Evolutionary conservation across 1,140 invertebrate species (phyloP).

Genomic region (Hirudo medicinalis): DNA sequence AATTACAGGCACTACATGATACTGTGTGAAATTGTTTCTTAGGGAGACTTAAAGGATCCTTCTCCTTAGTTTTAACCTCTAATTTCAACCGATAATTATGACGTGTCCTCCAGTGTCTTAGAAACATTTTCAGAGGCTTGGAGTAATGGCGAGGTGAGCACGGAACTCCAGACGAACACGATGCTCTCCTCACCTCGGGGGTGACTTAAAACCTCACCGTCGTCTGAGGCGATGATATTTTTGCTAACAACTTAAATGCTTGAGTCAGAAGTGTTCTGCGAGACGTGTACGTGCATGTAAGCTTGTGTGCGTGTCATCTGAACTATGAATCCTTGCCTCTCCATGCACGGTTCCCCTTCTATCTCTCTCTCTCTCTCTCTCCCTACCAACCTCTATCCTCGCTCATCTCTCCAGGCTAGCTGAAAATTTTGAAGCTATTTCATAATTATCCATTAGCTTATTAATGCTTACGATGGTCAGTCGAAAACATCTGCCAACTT

Average conservation of each 20-base stretch:
- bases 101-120: too few species aligned
- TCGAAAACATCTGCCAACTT: not conserved
- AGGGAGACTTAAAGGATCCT: too few species aligned
- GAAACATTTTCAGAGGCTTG: too few species aligned
- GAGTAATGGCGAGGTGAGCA: too few species aligned
- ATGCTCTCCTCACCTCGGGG: too few species aligned
- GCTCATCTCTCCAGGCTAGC: not conserved
- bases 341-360: not conserved
- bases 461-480: not conserved
- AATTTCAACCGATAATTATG: too few species aligned
- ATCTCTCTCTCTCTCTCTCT: not conserved
- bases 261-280: not conserved
- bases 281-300: not conserved
- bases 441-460: too few species aligned
- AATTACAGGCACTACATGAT: too few species aligned
- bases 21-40: too few species aligned
- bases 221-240: not conserved
- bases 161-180: too few species aligned
- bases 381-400: not conserved
- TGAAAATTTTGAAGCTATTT: not conserved
- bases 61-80: too few species aligned
- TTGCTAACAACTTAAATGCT: conserved; percentile 12
- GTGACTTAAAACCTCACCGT: too few species aligned
- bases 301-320: not conserved
- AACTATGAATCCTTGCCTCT: not conserved